phyloP scores from a whole-genome alignment of 2,113 vertebrate species.

The Gallinago media region DNA sequence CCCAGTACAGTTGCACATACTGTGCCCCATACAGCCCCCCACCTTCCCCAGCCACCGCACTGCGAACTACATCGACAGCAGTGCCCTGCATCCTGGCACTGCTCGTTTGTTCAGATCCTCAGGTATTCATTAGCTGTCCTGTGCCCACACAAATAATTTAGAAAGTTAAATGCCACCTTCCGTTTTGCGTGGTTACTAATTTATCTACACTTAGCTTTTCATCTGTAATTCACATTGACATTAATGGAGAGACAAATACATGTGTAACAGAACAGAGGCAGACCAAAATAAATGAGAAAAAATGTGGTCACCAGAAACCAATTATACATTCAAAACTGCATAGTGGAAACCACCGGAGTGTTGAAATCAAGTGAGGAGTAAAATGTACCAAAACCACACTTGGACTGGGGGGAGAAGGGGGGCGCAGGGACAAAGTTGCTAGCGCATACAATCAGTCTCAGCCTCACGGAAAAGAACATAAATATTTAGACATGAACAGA shows the following conservation, averaged over 20 bases:
- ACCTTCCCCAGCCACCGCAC: neutral
- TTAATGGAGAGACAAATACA: slow-evolving; percentile 58
- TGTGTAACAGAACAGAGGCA: slow-evolving; percentile 30
- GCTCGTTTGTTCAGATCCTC: neutral
- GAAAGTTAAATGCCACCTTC: slow-evolving; percentile 27
- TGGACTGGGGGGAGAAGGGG: neutral
- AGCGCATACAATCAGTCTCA: slow-evolving; percentile 38
- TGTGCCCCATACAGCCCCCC: neutral
- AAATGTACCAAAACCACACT: slow-evolving; percentile 15
- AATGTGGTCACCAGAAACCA: slow-evolving; percentile 51
- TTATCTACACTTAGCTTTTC: slow-evolving; percentile 40
- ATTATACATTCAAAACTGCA: slow-evolving; percentile 34
- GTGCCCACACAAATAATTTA: slow-evolving; percentile 46
- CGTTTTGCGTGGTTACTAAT: slow-evolving; percentile 6
- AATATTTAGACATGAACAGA: slow-evolving; percentile 65
- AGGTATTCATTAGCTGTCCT: slow-evolving; percentile 34
- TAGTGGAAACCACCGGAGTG: neutral
- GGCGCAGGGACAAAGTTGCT: neutral
- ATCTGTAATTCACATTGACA: slow-evolving; percentile 51
- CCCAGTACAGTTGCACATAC: neutral
- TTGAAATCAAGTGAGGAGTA: slow-evolving; percentile 27
- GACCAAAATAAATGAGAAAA: slow-evolving; percentile 54
- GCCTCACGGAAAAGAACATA: slow-evolving; percentile 49
- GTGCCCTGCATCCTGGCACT: neutral
- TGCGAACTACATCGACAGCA: rapidly evolving